Evolutionary conservation across 2,888 invertebrate species (phyloP).

Genomic region (Drosophila prolongata): DNA sequence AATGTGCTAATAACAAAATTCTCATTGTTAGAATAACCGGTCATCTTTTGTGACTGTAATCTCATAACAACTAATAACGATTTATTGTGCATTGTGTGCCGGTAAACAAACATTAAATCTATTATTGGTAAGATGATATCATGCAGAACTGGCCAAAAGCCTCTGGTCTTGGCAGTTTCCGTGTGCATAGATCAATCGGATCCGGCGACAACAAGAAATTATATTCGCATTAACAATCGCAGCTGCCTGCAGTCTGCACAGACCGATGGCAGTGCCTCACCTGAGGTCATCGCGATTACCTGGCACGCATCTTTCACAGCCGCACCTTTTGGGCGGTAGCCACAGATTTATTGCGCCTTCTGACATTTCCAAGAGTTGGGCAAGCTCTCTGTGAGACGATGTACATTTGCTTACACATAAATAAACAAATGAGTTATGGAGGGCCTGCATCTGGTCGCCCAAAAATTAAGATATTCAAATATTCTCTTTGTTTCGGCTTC

Average conservation of each 20-base stretch:
- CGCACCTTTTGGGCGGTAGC: constrained; percentile 28
- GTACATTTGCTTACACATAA: constrained; percentile 20
- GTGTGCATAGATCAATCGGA: constrained; percentile 29
- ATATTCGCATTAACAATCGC: constrained; percentile 42
- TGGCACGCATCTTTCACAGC: constrained; percentile 46
- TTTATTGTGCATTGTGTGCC: constrained; percentile 37
- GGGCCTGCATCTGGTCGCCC: constrained; percentile 5
- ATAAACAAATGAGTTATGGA: constrained; percentile 13
- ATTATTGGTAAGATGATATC: constrained; percentile 42
- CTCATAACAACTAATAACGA: constrained; percentile 27
- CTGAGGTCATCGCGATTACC: constrained; percentile 46
- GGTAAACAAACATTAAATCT: constrained; percentile 32
- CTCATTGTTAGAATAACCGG: constrained; percentile 51
- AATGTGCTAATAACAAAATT: constrained; percentile 13
- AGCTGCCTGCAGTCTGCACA: constrained; percentile 18
- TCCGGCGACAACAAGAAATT: constrained; percentile 40
- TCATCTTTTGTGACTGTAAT: constrained; percentile 30
- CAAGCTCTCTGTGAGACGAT: constrained; percentile 33
- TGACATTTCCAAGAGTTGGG: constrained; percentile 46
- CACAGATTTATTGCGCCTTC: constrained; percentile 42
- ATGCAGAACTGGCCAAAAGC: constrained; percentile 24
- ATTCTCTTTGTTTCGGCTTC: constrained; percentile 28
- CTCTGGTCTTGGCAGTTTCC: constrained; percentile 26
- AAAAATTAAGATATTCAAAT: constrained; percentile 4
- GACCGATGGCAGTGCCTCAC: constrained; percentile 18